phyloP scores from a whole-genome alignment of 2,888 invertebrate species.

The Aphrophora alni region DNA sequence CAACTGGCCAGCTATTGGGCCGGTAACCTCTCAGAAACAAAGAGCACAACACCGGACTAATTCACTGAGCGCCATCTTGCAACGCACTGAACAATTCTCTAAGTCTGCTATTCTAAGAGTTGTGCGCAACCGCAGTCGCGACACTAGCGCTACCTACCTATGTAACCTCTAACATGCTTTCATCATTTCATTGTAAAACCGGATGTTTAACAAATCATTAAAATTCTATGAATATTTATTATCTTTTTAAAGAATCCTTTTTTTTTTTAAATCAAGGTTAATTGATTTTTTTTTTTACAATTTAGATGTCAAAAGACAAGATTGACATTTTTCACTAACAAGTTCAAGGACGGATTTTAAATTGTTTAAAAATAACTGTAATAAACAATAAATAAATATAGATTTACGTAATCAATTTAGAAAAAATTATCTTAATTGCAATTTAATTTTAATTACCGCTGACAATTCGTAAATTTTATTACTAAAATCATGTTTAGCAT shows the following conservation, averaged over 20 bases:
- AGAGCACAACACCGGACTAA: background rate
- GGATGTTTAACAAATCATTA: background rate
- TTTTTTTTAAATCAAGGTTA: background rate
- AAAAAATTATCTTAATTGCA: background rate
- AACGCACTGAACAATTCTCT: background rate
- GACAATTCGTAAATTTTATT: background rate
- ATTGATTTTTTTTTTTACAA: background rate
- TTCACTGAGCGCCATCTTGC: slow-evolving; percentile 2
- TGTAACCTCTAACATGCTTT: slow-evolving; percentile 2
- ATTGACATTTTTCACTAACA: background rate
- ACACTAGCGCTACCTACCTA: background rate
- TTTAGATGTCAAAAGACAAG: background rate
- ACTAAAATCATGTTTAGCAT: background rate
- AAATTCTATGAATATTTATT: background rate
- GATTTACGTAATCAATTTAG: background rate
- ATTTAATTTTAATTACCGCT: background rate
- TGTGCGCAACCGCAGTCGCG: background rate
- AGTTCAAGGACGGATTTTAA: background rate
- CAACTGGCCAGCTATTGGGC: slow-evolving; percentile 9
- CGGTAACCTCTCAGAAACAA: slow-evolving; percentile 2
- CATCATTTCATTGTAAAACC: background rate
- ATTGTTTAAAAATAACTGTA: background rate
- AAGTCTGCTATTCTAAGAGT: background rate
- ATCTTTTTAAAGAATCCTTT: background rate
- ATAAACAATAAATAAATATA: no score